These are phyloP conservation scores for Drosophila nikananu DNA, from an alignment of 1,140 invertebrate genomes.

Conservation along the genomic window DNA sequence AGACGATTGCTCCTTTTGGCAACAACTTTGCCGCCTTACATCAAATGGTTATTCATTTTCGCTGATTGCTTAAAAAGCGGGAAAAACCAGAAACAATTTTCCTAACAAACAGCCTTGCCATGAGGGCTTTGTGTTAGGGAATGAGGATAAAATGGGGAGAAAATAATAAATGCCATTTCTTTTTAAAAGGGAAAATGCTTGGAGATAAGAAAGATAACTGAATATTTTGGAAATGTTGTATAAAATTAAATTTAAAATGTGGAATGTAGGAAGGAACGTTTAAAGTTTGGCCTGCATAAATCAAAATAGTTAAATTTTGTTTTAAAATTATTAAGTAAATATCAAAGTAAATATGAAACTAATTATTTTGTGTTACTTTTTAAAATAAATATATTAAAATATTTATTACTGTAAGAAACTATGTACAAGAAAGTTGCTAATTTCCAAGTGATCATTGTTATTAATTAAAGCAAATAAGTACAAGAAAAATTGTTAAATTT, in stretches of 20 bases:
- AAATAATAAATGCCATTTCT: background rate
- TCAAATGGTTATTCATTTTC: constrained; percentile 16
- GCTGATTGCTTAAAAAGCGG: constrained; percentile 19
- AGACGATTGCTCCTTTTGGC: background rate
- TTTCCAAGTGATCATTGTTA: too few relatives aligned
- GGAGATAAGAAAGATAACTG: background rate
- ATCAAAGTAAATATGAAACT: too few relatives aligned
- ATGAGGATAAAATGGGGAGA: background rate
- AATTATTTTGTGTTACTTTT: background rate
- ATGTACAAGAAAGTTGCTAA: too few relatives aligned
- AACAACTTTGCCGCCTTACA: constrained; percentile 13
- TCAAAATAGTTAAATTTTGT: background rate
- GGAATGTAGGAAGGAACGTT: background rate
- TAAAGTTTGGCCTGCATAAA: background rate
- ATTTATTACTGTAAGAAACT: background rate
- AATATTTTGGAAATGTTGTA: background rate
- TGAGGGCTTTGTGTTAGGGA: background rate
- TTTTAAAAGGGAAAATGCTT: background rate
- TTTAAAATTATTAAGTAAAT: background rate
- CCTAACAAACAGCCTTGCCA: background rate
- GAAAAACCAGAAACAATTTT: background rate
- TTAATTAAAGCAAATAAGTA: background rate
- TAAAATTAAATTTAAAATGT: background rate
- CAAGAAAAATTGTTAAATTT: too few relatives aligned
- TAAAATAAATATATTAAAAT: background rate